Evolutionary conservation across 1,140 invertebrate species (phyloP).

Genomic region (Ceratosolen solmsi): DNA sequence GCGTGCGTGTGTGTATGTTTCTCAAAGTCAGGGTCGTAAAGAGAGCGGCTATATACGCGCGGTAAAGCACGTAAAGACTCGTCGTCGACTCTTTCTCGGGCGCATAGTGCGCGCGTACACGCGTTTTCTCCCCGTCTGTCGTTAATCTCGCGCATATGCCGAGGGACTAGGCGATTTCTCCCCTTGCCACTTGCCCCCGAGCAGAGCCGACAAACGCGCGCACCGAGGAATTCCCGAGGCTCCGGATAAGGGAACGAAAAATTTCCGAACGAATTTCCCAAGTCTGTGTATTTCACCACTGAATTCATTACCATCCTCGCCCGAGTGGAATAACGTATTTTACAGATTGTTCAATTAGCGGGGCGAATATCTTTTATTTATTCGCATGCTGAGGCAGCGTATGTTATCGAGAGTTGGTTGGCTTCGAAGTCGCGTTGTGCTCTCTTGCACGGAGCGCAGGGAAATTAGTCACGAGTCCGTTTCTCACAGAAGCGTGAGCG

Average conservation of each 20-base stretch:
- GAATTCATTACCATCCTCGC: conserved; percentile 3
- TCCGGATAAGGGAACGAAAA: conserved; percentile 30
- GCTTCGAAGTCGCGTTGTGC: too few species aligned
- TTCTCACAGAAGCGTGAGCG: too few species aligned
- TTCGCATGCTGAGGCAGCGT: background rate
- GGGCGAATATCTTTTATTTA: background rate
- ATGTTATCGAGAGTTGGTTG: background rate
- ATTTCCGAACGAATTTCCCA: conserved; percentile 4
- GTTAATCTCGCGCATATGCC: conserved; percentile 40
- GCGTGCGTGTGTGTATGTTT: background rate
- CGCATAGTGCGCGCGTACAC: conserved; percentile 3
- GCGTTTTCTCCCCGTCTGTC: conserved; percentile 37
- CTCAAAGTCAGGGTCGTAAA: conserved; percentile 46
- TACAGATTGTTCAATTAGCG: conserved; percentile 11
- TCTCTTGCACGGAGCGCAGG: too few species aligned
- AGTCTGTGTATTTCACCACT: background rate
- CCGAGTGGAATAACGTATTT: background rate
- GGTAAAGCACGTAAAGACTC: conserved; percentile 6
- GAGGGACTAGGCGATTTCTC: background rate
- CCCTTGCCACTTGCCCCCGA: background rate
- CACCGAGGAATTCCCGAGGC: conserved; percentile 22
- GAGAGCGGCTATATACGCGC: background rate
- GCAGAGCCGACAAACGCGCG: conserved; percentile 22
- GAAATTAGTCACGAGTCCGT: too few species aligned
- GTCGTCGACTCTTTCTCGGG: background rate